phyloP scores from a whole-genome alignment of 2,113 vertebrate species.

The Perca flavescens region DNA sequence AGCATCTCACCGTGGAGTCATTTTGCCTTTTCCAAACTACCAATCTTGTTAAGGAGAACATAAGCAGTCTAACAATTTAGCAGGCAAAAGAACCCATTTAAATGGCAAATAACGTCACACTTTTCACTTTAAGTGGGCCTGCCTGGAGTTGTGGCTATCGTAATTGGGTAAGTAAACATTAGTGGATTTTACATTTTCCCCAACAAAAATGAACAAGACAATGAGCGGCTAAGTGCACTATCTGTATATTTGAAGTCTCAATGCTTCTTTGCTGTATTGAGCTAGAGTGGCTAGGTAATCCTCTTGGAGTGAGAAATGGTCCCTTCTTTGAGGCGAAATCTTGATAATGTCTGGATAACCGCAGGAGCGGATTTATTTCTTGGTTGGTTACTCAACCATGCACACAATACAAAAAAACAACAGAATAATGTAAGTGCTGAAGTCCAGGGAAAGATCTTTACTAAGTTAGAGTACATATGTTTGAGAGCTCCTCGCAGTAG shows the following conservation, averaged over 20 bases:
- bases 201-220: constrained; percentile 37
- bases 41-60: constrained; percentile 65
- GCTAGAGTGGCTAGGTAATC: constrained; percentile 23
- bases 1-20: constrained; percentile 47
- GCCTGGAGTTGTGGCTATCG: constrained; percentile 43
- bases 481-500: constrained; percentile 8
- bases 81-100: constrained; percentile 58
- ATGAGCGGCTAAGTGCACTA: constrained; percentile 15
- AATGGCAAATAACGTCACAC: constrained; percentile 70
- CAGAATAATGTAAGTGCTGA: constrained; percentile 8
- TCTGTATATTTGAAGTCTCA: constrained; percentile 25
- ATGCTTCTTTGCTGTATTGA: constrained; percentile 27
- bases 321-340: constrained; percentile 39
- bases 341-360: constrained; percentile 41
- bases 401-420: constrained; percentile 2
- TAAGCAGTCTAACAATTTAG: constrained; percentile 63
- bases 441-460: constrained; percentile 24
- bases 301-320: constrained; percentile 34
- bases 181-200: constrained; percentile 46
- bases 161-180: constrained; percentile 66
- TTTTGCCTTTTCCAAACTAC: constrained; percentile 57
- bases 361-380: constrained; percentile 7
- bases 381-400: constrained; percentile 11
- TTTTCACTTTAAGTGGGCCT: constrained; percentile 57
- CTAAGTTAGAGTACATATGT: constrained; percentile 10